These are phyloP conservation scores for Drosophila robusta DNA, from an alignment of 2,888 invertebrate genomes.

Conservation along the genomic window DNA sequence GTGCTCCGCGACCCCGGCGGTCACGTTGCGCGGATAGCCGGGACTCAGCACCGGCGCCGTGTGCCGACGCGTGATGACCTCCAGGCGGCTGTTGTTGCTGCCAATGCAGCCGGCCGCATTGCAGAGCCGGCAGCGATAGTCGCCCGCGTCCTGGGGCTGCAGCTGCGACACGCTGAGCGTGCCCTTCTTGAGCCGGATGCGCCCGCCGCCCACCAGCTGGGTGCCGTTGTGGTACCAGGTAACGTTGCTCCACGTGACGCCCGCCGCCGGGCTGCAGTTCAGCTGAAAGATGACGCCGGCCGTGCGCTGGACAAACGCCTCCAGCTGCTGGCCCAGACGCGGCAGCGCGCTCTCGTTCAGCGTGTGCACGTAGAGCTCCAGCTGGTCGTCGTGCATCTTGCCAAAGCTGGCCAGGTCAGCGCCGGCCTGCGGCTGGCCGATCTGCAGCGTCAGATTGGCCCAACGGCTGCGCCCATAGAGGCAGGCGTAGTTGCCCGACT, in stretches of 20 bases:
- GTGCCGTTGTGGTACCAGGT: slow-evolving; percentile 93
- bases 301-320: slow-evolving; percentile 87
- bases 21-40: slow-evolving; percentile 92
- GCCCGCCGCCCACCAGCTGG: slow-evolving; percentile 61
- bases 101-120: slow-evolving; percentile 91
- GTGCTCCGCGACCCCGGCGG: slow-evolving; percentile 89
- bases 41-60: slow-evolving; percentile 86
- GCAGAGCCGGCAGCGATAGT: slow-evolving; percentile 94
- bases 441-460: slow-evolving; percentile 79
- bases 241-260: slow-evolving; percentile 89
- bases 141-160: slow-evolving; percentile 92
- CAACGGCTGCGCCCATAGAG: slow-evolving; percentile 55
- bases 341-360: slow-evolving; percentile 32
- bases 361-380: slow-evolving; percentile 33
- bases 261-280: slow-evolving; percentile 88
- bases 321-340: slow-evolving; percentile 37
- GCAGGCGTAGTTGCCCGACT: slow-evolving; percentile 82
- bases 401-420: slow-evolving; percentile 65
- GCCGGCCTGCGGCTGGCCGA: slow-evolving; percentile 48
- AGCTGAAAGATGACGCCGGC: slow-evolving; percentile 91
- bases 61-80: slow-evolving; percentile 92
- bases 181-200: slow-evolving; percentile 88
- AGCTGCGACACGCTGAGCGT: slow-evolving; percentile 91
- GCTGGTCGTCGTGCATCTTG: slow-evolving; percentile 12
- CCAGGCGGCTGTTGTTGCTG: slow-evolving; percentile 88